Conservation (phyloP, 1,140 invertebrate genomes). For the Neoseiulus cucumeris region DNA sequence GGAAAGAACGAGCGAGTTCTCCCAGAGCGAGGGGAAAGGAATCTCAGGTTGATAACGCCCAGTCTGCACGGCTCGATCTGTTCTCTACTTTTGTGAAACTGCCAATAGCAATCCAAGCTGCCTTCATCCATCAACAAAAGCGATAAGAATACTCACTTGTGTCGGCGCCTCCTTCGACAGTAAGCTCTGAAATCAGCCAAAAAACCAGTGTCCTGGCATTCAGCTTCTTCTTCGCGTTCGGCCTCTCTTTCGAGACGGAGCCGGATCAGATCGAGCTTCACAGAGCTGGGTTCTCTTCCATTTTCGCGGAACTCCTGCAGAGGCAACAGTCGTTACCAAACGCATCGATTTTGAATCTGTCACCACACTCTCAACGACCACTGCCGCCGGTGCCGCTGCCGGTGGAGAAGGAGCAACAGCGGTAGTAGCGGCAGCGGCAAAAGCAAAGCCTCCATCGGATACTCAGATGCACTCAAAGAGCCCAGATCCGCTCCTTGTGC, state of each 20-base stretch:
- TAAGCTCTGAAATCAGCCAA: constrained; percentile 6
- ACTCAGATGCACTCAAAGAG: no score
- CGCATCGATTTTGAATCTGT: constrained; percentile 22
- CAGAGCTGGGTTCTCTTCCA: background rate
- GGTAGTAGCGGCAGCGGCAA: no score
- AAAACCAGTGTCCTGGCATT: background rate
- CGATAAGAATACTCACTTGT: background rate
- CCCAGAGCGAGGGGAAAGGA: no score
- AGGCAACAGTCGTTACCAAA: background rate
- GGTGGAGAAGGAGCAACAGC: no score
- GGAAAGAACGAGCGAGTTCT: no score
- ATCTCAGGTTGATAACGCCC: no score
- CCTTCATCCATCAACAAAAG: no score
- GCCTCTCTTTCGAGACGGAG: constrained; percentile 4
- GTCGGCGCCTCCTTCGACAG: background rate
- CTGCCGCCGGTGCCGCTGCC: constrained; percentile 15
- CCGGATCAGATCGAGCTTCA: constrained; percentile 4
- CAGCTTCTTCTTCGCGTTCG: constrained; percentile 5
- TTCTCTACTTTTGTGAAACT: no score
- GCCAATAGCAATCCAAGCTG: no score
- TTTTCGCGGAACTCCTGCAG: constrained; percentile 7
- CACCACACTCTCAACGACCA: constrained; percentile 18
- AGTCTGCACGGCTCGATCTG: no score
- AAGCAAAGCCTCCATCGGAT: no score
- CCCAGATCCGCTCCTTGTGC: no score